Evolutionary conservation across 2,888 invertebrate species (phyloP), one percentile per base, ranked within the genome.

Genomic region (Philaethria dido): DNA sequence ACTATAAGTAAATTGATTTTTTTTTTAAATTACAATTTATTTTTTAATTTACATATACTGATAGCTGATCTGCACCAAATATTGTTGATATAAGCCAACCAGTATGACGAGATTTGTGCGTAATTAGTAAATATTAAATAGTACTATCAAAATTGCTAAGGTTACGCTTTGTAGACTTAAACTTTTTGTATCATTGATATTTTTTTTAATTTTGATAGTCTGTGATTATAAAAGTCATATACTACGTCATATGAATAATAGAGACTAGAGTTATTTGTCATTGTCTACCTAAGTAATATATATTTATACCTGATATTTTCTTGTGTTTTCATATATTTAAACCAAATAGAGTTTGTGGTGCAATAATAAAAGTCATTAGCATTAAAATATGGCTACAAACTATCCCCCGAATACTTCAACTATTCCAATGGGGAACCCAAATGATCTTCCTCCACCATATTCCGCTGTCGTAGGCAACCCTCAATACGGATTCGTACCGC

Each of bases 381-480:
- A 25, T 22, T 42, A n/a, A 42, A 57, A 57, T 75, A 90, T 90
- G 90, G 82, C 87, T 67, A 83, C 76, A 72, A 78, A 75, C 72
- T 79, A 66, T 50, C 72, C 75, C 47, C 69, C 74, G 33, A 74
- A 81, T 76, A 83, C 80, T 64, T 78, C 84, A 36, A 80, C 73
- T 74, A 71, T 72, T 69, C 77, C 75, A 55, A 79, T 88, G 66
- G 77, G 82, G 65, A 87, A 84, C 47, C 81, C 86, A 52, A 86
- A 87, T 71, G 92, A 92, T 82, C 84, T 91, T 72, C 92, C 92
- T 22, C 92, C 92, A 29, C 92, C 92, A 3, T 92, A 92, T 74
- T 87, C 92, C 1, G 82, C 89, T 20, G 92, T 92, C 3, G 88
- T 92, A 13, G 86, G 88, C 6, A 90, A 87, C 74, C 84, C 86